Evolutionary conservation across 2,888 invertebrate genomes (phyloP), one percentile per base, ranked within the genome.

Genomic region (Limenitis camilla): DNA sequence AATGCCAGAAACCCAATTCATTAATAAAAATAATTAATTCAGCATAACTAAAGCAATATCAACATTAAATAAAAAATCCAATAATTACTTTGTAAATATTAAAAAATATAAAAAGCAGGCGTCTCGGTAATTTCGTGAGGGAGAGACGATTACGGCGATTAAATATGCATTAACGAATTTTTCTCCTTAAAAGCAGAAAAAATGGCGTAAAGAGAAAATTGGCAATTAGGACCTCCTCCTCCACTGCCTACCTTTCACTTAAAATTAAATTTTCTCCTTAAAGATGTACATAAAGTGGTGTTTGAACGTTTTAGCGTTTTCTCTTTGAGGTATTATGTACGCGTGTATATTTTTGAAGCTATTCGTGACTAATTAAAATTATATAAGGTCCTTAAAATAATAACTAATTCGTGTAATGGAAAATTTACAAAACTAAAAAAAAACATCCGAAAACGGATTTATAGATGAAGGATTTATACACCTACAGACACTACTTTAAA

Each of bases 141-240:
- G 79, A 72, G 79, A 74, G 79, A 71, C 82, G 84, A 85, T 86
- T 86, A 86, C 65, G 58, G 68, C 84, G 78, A 85, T 87, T 85
- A 87, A 87, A 85, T 87, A 86, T 87, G 83, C 85, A 87, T 82
- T 87, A 87, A 86, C 86, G 86, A 84, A 85, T 85, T 87, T 85
- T 86, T 78, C 84, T 83, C 69, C 72, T 86, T 81, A 85, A 82
- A 85, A 84, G 83, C 83, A 78, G 77, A 79, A 74, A 84, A 84
- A 85, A 82, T 74, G 83, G 81, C 81, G 83, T 82, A 83, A 87
- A 78, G 76, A 78, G 84, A 85, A 87, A 87, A 87, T 87, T 85
- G 86, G 52, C 86, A 85, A 87, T 87, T 87, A 86, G 72, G 65
- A 56, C 64, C 67, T 60, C 67, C 69, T 66, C 69, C 71, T 69